Conservation (phyloP, 2,797 vertebrate genomes). For the Crocidura indochinensis region DNA sequence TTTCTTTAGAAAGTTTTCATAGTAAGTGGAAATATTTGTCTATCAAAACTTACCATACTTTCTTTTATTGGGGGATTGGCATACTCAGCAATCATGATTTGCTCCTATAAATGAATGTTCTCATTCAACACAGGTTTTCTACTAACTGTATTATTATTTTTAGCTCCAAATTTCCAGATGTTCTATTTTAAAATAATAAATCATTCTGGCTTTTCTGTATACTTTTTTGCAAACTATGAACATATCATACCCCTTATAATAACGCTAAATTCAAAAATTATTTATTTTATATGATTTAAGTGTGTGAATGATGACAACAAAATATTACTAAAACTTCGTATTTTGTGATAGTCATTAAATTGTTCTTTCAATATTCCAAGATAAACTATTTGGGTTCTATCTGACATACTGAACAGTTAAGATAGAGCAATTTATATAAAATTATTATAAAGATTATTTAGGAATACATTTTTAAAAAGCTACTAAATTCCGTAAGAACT, state of each 20-base stretch:
- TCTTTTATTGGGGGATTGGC: too few relatives aligned
- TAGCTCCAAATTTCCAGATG: not conserved
- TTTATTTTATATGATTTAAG: slow-evolving; percentile 59
- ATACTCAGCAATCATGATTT: too few relatives aligned
- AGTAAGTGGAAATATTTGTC: not conserved
- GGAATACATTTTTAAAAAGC: too few relatives aligned
- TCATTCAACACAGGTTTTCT: too few relatives aligned
- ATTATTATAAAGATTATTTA: too few relatives aligned
- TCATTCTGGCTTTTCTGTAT: not conserved
- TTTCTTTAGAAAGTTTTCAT: not conserved
- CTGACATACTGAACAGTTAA: not conserved
- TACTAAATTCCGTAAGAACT: not conserved
- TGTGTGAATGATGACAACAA: slow-evolving; percentile 51
- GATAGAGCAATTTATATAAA: not conserved
- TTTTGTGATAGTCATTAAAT: not conserved
- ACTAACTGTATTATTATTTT: too few relatives aligned
- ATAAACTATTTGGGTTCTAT: slow-evolving; percentile 9
- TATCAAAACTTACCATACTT: not conserved
- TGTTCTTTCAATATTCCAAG: slow-evolving; percentile 30
- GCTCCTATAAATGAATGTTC: too few relatives aligned
- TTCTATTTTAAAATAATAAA: slow-evolving; percentile 57
- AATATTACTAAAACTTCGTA: slow-evolving; percentile 21
- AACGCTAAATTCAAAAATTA: not conserved
- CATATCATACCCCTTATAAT: slow-evolving; percentile 40
- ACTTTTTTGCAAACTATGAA: slow-evolving; percentile 9